Evolutionary conservation across 2,113 vertebrate species (phyloP).

Genomic region (Rostratula benghalensis): DNA sequence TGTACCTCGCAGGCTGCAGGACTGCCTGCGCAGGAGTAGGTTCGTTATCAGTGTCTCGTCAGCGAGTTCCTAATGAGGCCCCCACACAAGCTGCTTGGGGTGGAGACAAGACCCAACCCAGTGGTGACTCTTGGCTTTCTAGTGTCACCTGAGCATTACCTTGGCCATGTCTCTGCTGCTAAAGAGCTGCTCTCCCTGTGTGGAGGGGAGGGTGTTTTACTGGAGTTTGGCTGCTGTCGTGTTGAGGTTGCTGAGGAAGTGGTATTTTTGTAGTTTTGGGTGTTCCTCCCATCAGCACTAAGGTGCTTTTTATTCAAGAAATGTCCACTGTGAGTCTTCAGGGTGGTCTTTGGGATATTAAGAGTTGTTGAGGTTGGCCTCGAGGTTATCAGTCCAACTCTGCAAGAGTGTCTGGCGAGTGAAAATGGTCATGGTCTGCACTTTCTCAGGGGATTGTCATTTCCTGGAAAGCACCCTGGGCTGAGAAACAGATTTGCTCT

Average conservation of each 20-base stretch:
- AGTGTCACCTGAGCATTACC: neutral
- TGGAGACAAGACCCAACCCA: neutral
- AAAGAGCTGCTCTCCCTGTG: neutral
- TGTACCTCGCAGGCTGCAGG: neutral
- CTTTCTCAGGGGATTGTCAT: neutral
- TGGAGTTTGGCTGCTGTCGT: neutral
- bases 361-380: neutral
- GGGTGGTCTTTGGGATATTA: neutral
- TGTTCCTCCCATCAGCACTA: neutral
- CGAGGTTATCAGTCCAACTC: neutral
- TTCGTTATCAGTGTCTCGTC: neutral
- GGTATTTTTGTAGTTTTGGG: fast-evolving
- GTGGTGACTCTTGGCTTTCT: neutral
- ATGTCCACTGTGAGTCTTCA: neutral
- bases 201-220: neutral
- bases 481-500: neutral
- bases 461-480: neutral
- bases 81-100: fast-evolving
- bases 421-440: neutral
- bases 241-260: neutral
- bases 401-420: neutral
- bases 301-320: neutral
- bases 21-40: neutral
- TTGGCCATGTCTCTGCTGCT: neutral
- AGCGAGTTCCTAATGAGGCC: neutral